Percentiles rank a stretch among this genome's conserved stretches.
phyloP scores from a whole-genome alignment of 2,797 vertebrate genomes.

The Perodicticus potto region DNA sequence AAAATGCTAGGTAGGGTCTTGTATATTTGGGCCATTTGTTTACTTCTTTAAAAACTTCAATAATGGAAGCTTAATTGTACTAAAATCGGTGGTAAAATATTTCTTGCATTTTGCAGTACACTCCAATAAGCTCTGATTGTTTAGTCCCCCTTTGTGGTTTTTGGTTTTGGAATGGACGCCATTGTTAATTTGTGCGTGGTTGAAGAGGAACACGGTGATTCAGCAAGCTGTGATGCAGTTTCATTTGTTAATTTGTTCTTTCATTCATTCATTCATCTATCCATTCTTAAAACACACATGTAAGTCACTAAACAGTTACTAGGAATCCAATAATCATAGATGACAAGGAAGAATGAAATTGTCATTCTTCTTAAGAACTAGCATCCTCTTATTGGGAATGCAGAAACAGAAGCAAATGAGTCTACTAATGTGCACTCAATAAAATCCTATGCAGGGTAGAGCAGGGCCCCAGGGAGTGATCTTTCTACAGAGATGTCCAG shows the following conservation, averaged over 20 bases:
- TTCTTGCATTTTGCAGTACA: neutral
- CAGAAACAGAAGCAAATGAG: neutral
- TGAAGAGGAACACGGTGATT: neutral
- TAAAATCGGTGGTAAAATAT: neutral
- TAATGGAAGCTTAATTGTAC: neutral
- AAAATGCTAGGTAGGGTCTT: neutral
- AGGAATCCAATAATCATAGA: neutral
- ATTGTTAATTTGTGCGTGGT: neutral
- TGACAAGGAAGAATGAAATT: neutral
- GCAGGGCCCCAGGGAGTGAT: fast-evolving
- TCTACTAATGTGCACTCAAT: fast-evolving
- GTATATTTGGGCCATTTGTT: neutral
- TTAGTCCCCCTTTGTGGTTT: neutral
- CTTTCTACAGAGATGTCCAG: neutral
- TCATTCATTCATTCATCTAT: neutral
- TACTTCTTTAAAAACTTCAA: conserved; percentile 3
- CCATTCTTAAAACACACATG: neutral
- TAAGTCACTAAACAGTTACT: neutral
- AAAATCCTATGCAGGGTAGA: neutral
- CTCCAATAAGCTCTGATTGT: neutral
- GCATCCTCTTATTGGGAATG: neutral
- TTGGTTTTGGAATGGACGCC: neutral
- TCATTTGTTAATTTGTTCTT: neutral
- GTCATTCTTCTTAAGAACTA: neutral
- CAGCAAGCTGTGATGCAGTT: neutral